Conservation (phyloP, 1,140 invertebrate species). For the Sogatella furcifera region DNA sequence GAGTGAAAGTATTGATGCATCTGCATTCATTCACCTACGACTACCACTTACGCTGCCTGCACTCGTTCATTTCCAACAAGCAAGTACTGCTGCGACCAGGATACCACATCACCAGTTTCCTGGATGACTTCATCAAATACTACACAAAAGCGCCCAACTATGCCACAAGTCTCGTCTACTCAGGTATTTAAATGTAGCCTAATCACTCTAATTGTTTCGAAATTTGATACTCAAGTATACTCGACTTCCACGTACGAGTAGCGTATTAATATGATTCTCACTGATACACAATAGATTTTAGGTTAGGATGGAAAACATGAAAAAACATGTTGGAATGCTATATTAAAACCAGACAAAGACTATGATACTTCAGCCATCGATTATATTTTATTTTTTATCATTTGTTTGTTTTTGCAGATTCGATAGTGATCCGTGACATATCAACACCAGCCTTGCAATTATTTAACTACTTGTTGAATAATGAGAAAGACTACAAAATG, state of each 20-base stretch:
- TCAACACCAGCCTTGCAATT: conserved; percentile 52
- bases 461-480: conserved; percentile 59
- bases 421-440: conserved; percentile 45
- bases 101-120: conserved; percentile 65
- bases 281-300: no score
- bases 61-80: conserved; percentile 49
- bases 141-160: conserved; percentile 75
- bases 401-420: conserved; percentile 40
- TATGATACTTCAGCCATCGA: no score
- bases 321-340: no score
- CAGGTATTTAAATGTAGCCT: no score
- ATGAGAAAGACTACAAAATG: conserved; percentile 60
- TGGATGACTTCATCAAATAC: conserved; percentile 75
- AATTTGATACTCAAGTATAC: no score
- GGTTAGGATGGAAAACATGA: no score
- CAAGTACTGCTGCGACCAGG: conserved; percentile 49
- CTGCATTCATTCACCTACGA: conserved; percentile 83
- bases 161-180: conserved; percentile 63
- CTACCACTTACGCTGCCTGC: conserved; percentile 67
- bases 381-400: no score
- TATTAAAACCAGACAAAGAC: no score
- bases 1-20: conserved; percentile 62
- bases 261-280: no score
- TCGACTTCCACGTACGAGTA: no score
- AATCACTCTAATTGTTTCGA: no score